Base-by-base conservation (phyloP, 2,113 vertebrate species). In the Lophochroa leadbeateri region DNA sequence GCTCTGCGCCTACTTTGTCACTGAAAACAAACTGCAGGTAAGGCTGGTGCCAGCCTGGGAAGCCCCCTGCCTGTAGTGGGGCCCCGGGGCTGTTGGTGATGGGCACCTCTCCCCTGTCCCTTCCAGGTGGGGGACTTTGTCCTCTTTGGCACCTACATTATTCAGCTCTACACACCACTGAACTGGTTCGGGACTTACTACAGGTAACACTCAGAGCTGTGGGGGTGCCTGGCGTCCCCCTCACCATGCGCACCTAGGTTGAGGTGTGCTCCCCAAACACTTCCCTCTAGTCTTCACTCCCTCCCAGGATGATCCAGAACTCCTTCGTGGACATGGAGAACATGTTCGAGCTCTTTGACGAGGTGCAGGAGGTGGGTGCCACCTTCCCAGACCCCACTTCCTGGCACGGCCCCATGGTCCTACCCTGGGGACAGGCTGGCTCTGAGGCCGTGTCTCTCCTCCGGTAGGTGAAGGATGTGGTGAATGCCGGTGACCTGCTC, bases 171-270 rank as follows among this genome's bases (percentile, higher is more conserved):
- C 96, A 99, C 98, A 0, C 99, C 99, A 0, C 99, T 99, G 88
- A 99, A 99, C 98, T 99, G 99, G 99, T 99, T 99, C 9, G 99
- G 99, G 8, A 99, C 99, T 67, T 99, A 99, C 94, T 99, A 99
- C 97, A 99, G 99, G 99, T 99, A 94, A 97, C 11, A 4, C 55
- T 47, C 52, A 63, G 47, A 89, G 16, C 5, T 37, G 25, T 8
- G 24, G 31, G 60, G 18, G 12, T 68, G 21, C 58, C 8, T 17
- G 12, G 27, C 12, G 4, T 64, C 27, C 27, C 33, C 14, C 29
- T 67, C 25, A 35, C 24, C 2, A 1, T 61, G 47, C 13, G 23
- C 12, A 1, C 49, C 52, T 83, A 46, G 14, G 19, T 63, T 0
- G 0, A 21, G 44, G 35, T 47, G 13, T 61, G 33, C 39, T 57